Percentiles rank a stretch among this genome's conserved stretches.
These are phyloP conservation scores for Bruchidius siliquastri DNA, from an alignment of 2,888 invertebrate species.

Conservation along the genomic window DNA sequence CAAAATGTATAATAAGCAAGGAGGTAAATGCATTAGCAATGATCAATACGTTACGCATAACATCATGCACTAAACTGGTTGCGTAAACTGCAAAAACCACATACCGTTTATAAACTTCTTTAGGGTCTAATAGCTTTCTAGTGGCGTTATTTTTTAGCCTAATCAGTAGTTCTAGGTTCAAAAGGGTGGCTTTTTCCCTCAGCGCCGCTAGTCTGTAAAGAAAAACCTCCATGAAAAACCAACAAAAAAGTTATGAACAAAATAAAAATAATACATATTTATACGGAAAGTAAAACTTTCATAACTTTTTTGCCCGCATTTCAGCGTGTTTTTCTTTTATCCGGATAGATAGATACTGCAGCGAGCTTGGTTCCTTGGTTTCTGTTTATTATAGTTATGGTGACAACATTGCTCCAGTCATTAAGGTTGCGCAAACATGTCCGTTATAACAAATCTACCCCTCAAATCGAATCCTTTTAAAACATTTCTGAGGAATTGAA, in stretches of 20 bases:
- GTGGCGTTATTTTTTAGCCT: not conserved
- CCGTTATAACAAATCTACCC: too few relatives aligned
- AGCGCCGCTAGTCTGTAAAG: not conserved
- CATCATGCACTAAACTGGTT: not conserved
- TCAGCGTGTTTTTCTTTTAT: not conserved
- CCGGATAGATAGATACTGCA: not conserved
- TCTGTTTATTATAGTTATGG: too few relatives aligned
- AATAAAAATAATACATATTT: not conserved
- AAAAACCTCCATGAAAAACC: not conserved
- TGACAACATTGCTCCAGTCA: too few relatives aligned
- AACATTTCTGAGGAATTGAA: too few relatives aligned
- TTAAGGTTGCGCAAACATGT: too few relatives aligned
- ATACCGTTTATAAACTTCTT: not conserved
- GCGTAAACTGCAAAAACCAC: not conserved
- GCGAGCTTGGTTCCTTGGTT: too few relatives aligned
- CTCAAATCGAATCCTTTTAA: too few relatives aligned
- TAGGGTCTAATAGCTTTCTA: not conserved
- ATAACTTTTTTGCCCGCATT: not conserved
- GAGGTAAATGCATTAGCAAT: not conserved
- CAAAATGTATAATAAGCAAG: not conserved
- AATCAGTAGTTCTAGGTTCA: conserved; percentile 1
- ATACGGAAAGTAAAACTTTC: not conserved
- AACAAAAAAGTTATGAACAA: not conserved
- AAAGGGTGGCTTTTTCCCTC: not conserved
- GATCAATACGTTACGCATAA: not conserved